Evolutionary conservation across 2,888 invertebrate species (phyloP), one percentile per base, ranked within the genome.

Genomic region (Drosophila flavopinicola): DNA sequence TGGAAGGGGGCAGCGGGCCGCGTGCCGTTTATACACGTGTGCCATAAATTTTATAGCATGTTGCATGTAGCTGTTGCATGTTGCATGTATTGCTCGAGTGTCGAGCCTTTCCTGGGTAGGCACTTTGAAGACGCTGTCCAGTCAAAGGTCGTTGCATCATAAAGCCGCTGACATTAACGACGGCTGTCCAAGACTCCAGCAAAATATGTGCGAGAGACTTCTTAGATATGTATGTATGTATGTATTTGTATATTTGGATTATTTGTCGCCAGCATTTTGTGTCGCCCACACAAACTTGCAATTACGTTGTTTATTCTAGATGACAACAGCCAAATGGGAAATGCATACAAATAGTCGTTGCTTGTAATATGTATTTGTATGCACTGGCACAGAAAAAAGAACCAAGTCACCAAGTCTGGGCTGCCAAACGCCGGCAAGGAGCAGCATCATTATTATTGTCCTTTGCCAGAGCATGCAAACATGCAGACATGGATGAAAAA

Each of bases 211-310:
- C n/a, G n/a, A n/a, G 30, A 5, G 24, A 17, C 29, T 4, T 30
- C 17, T 24, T 35, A 44, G 17, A 11, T 47, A 51, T 20, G 27
- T 7, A 32, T 23, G 37, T 5, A 23, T n/a, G 2, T 58, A 38
- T 51, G 23, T 29, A 17, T 33, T 9, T 23, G 17, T n/a, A 17
- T 64, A 52, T 79, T 73, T 65, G 72, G 83, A 85, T 70, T 85
- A 82, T 82, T 82, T 82, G 82, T 82, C 87, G 87, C 87, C 82
- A 75, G 57, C 65, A 52, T 65, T 72, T 66, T 73, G 75, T 74
- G 77, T 77, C 84, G 88, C 87, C 84, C 82, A 86, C 84, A 75
- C 88, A 88, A 84, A 67, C 82, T 84, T 66, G 84, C 84, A 87
- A 84, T 84, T 84, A 84, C 80, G 87, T 71, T 84, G 88, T 88